Evolutionary conservation across 2,113 vertebrate species (phyloP), one percentile per base, ranked within the genome.

Genomic region (Atlantisia rogersi): DNA sequence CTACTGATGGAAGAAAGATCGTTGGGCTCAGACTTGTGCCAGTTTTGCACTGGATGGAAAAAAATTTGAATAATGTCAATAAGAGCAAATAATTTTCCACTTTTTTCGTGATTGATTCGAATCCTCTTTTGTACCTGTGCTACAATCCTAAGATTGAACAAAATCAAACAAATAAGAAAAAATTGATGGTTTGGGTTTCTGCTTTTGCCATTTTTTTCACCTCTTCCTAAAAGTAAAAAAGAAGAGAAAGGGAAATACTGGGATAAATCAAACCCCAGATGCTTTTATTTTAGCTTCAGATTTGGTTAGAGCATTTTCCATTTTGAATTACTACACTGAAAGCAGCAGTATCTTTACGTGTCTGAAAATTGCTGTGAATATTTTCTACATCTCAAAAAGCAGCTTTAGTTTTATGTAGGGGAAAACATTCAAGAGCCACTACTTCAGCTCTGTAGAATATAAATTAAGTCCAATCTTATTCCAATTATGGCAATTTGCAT

Each of bases 391-490:
- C 59, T 81, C 75, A 83, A 78, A 96, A 90, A 19, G 37, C 32
- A 1, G 42, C 88, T 87, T 88, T 55, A 29, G 77, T 94, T 90
- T 55, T 77, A 92, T 90, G 42, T 55, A 76, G 37, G 24, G 44
- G 55, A 82, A 92, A 96, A 88, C 32, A 88, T 64, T 81, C 79
- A 93, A 48, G 92, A 94, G 90, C 42, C 52, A 75, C 39, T 95
- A 75, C 35, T 96, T 90, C 48, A 83, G 44, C 64, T 88, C 83
- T 8, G 1, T 5, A 86, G 92, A 95, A 79, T 86, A 96, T 64
- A 96, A 96, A 93, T 90, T 77, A 95, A 86, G 35, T 60, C 69
- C 6, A 0, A 75, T 79, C 74, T 88, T 32, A 71, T 69, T 89
- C 65, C 65, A 88, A 79, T 91, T 82, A 91, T 5, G 10, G 28